A percentile compares a stretch with the other conserved stretches of the same genome.
These are phyloP conservation scores for Drosophila sp. DNA, from an alignment of 1,140 invertebrate genomes.

Conservation along the genomic window DNA sequence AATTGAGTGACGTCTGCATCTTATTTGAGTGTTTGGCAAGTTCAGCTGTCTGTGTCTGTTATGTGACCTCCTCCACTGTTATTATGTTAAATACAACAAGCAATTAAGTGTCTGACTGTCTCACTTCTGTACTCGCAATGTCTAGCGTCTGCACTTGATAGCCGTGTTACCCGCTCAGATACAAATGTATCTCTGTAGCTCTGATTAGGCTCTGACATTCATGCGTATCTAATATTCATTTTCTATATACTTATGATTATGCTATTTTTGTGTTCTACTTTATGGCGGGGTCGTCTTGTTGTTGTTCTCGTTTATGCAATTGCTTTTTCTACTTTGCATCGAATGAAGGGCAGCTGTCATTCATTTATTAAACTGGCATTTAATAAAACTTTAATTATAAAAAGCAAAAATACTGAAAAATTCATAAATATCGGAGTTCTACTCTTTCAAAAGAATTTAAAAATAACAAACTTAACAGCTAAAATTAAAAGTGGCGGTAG, in stretches of 20 bases:
- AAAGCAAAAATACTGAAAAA: background rate
- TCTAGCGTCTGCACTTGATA: conserved; percentile 18
- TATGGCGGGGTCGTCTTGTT: conserved; percentile 19
- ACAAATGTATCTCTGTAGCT: conserved; percentile 23
- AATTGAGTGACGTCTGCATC: conserved; percentile 11
- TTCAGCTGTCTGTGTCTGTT: conserved; percentile 29
- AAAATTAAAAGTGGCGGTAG: too few species aligned
- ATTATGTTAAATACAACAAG: conserved; percentile 81
- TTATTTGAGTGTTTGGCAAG: conserved; percentile 37
- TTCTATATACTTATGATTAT: conserved; percentile 14
- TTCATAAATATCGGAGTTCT: too few species aligned
- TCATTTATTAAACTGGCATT: conserved; percentile 1
- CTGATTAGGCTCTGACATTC: conserved; percentile 20
- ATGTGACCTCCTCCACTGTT: conserved; percentile 75
- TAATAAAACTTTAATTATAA: conserved; percentile 4
- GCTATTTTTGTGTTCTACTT: conserved; percentile 33
- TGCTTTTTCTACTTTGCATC: conserved; percentile 18
- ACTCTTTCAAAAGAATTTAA: too few species aligned
- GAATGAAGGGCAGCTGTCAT: background rate
- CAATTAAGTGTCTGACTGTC: conserved; percentile 71
- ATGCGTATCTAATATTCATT: conserved; percentile 22
- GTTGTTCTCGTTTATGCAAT: conserved; percentile 21
- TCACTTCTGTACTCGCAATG: conserved; percentile 12
- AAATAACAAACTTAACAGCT: too few species aligned
- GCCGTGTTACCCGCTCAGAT: conserved; percentile 5